Percentiles rank a stretch among this genome's conserved stretches.
Evolutionary conservation across 2,888 invertebrate species (phyloP).

Genomic region (Eupelmus urozonus): DNA sequence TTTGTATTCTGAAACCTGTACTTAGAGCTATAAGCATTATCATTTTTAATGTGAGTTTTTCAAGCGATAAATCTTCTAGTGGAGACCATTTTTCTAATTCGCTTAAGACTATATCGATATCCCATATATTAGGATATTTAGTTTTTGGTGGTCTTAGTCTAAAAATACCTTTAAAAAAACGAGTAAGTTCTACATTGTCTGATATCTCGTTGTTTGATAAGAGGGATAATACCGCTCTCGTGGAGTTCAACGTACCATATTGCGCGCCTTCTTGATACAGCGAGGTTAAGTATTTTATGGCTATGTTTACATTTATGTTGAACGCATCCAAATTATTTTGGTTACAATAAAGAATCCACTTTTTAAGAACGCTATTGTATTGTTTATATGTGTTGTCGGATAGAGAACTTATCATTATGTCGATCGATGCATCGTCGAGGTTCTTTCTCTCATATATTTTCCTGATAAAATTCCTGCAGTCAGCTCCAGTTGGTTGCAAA

Average conservation of each 20-base stretch:
- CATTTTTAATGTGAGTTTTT: constrained; percentile 32
- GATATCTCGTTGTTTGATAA: constrained; percentile 44
- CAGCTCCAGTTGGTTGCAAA: constrained; percentile 83
- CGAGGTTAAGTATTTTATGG: constrained; percentile 54
- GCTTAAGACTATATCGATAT: constrained; percentile 47
- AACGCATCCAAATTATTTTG: constrained; percentile 16
- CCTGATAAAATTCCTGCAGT: constrained; percentile 79
- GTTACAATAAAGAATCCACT: constrained; percentile 61
- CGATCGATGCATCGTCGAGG: constrained; percentile 39
- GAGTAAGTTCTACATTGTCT: constrained; percentile 13
- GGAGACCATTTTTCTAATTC: constrained; percentile 22
- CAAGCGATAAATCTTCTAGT: constrained; percentile 4
- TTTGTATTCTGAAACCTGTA: constrained; percentile 38
- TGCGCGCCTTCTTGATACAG: constrained; percentile 50
- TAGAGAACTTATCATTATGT: constrained; percentile 60
- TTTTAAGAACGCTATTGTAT: constrained; percentile 59
- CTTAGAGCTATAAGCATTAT: constrained; percentile 45
- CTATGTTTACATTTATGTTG: background rate
- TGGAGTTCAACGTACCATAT: constrained; percentile 58
- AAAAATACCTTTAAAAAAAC: constrained; percentile 58
- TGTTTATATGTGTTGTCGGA: constrained; percentile 59
- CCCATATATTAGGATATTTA: constrained; percentile 57
- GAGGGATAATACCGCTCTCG: constrained; percentile 56
- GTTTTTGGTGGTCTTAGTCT: constrained; percentile 48
- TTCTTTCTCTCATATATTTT: constrained; percentile 11